phyloP scores from a whole-genome alignment of 2,113 vertebrate species.

The Pampusana beccarii region DNA sequence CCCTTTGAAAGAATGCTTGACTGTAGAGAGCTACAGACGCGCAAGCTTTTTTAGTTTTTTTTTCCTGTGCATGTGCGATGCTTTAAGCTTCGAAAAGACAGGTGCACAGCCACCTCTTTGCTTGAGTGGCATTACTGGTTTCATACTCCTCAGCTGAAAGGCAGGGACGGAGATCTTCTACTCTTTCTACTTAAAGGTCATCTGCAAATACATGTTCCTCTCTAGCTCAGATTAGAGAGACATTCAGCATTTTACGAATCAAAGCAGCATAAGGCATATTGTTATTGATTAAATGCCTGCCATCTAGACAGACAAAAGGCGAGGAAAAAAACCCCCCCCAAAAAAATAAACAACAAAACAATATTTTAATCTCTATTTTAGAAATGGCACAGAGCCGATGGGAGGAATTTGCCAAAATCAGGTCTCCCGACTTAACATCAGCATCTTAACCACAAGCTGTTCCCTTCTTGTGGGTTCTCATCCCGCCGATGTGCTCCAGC shows the following conservation, averaged over 20 bases:
- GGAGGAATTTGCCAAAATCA: neutral
- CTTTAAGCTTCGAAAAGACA: conserved; percentile 22
- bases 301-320: no score
- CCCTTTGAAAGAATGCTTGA: conserved; percentile 52
- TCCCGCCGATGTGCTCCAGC: neutral
- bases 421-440: neutral
- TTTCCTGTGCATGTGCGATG: neutral
- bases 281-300: neutral
- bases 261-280: neutral
- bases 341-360: neutral
- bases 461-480: neutral
- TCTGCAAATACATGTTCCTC: neutral
- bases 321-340: no score
- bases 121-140: conserved; percentile 28
- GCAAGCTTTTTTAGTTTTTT: neutral
- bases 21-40: conserved; percentile 3
- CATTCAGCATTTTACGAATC: neutral
- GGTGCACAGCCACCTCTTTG: neutral
- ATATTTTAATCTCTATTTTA: neutral
- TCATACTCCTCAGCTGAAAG: neutral
- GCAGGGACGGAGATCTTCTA: neutral
- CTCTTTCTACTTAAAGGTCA: conserved; percentile 24
- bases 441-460: neutral
- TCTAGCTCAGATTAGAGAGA: neutral
- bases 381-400: neutral